Conservation (phyloP, 92 coral and sea anemone genomes). For the Anthopleura xanthogrammica region DNA sequence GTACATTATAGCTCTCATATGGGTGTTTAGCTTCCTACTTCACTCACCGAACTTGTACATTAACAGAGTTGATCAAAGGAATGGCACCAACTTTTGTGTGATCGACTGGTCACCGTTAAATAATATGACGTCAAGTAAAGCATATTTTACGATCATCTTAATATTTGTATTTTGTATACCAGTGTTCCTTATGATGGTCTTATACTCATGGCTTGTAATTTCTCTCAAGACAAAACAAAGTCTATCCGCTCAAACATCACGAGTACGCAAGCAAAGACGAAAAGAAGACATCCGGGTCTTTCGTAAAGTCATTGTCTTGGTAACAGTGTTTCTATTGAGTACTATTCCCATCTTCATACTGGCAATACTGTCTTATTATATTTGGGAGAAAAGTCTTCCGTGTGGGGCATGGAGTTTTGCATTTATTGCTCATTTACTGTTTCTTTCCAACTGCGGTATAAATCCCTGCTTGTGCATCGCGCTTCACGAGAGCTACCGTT, state of each 20-base stretch:
- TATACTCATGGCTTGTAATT: constrained; percentile 22
- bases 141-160: background rate
- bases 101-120: constrained; percentile 36
- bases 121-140: background rate
- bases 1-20: constrained; percentile 23
- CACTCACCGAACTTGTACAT: constrained; percentile 24
- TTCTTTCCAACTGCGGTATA: constrained; percentile 28
- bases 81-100: background rate
- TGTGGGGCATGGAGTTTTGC: constrained; percentile 36
- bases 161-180: constrained; percentile 29
- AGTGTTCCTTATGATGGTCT: background rate
- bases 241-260: background rate
- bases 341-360: constrained; percentile 20
- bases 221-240: constrained; percentile 9
- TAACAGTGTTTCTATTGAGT: constrained; percentile 24
- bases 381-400: constrained; percentile 36
- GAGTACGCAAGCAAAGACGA: constrained; percentile 1
- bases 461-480: constrained; percentile 31
- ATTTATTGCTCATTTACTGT: constrained; percentile 21
- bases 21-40: constrained; percentile 18
- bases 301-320: constrained; percentile 27
- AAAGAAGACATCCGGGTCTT: constrained; percentile 40
- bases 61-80: background rate
- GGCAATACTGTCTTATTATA: constrained; percentile 23
- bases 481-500: constrained; percentile 14